These are phyloP conservation scores for Acanthosepion lycidas DNA, from an alignment of 2,888 invertebrate species.

Conservation along the genomic window DNA sequence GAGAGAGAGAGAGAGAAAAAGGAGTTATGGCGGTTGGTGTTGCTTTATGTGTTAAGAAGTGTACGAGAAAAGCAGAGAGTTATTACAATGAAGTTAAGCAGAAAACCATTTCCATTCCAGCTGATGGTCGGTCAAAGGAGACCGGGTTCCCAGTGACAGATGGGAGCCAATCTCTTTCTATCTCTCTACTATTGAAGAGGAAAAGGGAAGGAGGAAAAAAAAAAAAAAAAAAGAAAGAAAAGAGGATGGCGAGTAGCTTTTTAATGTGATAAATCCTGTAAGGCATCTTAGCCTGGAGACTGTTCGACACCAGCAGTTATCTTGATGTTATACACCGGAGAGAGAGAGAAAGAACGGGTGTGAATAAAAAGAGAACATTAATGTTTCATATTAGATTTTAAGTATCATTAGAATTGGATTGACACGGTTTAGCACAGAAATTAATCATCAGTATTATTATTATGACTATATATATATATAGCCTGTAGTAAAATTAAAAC, in stretches of 20 bases:
- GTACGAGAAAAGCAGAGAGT: neutral
- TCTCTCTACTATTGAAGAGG: neutral
- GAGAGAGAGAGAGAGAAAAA: neutral
- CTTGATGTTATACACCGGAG: neutral
- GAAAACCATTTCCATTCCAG: conserved; percentile 33
- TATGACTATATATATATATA: too few species aligned
- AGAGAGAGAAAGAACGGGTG: too few species aligned
- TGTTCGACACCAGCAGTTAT: conserved; percentile 33
- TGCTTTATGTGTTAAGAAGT: neutral
- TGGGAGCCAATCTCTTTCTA: conserved; percentile 10
- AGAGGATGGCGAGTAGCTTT: conserved; percentile 2
- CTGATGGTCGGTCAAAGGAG: conserved; percentile 23
- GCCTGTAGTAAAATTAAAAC: neutral
- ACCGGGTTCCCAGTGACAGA: conserved; percentile 22
- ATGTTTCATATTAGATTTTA: neutral
- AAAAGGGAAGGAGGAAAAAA: neutral
- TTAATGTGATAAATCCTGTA: conserved; percentile 20
- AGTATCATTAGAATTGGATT: neutral
- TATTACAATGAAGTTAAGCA: conserved; percentile 33
- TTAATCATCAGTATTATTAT: neutral
- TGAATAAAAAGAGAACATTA: neutral
- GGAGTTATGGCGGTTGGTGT: neutral
- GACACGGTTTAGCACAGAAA: neutral
- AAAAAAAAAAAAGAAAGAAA: neutral
- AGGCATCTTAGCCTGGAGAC: conserved; percentile 1